Evolutionary conservation across 2,888 invertebrate genomes (phyloP), one percentile per base, ranked within the genome.

Genomic region (Lochmaea crataegi): DNA sequence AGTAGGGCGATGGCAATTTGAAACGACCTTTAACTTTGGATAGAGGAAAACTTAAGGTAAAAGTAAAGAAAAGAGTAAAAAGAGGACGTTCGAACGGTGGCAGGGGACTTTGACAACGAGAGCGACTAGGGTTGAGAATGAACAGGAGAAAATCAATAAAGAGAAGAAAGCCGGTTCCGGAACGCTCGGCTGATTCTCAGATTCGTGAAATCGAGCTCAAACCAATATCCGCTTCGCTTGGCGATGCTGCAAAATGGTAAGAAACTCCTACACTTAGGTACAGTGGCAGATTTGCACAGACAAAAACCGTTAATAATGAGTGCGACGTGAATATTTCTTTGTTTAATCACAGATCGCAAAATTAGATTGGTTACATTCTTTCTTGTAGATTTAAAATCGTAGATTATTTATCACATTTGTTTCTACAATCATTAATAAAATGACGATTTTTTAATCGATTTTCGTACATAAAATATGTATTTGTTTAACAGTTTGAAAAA

Each of bases 111-210:
- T 79, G 80, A 80, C 82, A 80, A 79, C 79, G 81, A 78, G 79
- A 79, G 80, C 79, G 76, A 78, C 77, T 79, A 80, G 80, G 82
- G 81, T 78, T 79, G 82, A 80, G 79, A 81, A 81, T 79, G 83
- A 82, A 80, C 82, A 80, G 83, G 83, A 83, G 86, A 86, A 87
- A 87, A 87, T 87, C 87, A 87, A 87, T 87, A 87, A n/a, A 86
- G 85, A 85, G 86, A 86, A 86, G 86, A 87, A 87, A 86, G 86
- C 85, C 86, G 85, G 86, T 87, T 87, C 87, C 87, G 86, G 87
- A 87, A 87, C 87, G 87, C 85, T 86, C 86, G 85, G 86, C 86
- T 87, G 86, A 84, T 84, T 86, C 85, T 86, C 86, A 87, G 87
- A 87, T 87, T 87, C 87, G 86, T 86, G 86, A 86, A 86, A 86